Base-by-base conservation (phyloP, 2,888 invertebrate genomes). In the Agrenia bidenticulata region DNA sequence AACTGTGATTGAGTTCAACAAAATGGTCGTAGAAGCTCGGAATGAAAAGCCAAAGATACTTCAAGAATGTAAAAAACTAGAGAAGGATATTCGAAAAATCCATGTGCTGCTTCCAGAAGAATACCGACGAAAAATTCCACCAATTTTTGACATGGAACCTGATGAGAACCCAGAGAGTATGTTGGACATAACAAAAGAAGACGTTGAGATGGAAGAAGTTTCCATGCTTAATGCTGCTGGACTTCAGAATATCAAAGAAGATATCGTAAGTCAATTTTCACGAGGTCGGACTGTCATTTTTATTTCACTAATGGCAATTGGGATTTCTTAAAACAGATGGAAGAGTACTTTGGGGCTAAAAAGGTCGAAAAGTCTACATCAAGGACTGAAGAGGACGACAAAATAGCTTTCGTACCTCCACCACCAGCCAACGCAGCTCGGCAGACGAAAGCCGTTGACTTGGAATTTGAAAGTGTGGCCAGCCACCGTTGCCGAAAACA, bases 71-170 rank as follows among this genome's bases (percentile, higher is more conserved):
- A 73, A 77, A 1, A 63, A 77, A n/a, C 56, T 79, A 9, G 75
- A 77, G 13, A 72, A 77, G 5, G 73, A 84, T 17, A 77, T 88
- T 15, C 69, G 78, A 0, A 79, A 81, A 64, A 84, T 89, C 41
- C 86, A 88, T 2, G 69, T 79, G 0, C 86, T 86, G 77, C 81
- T 89, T 72, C 85, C 87, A 0, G 77, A 79, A 4, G 80, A 80
- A 15, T 71, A 78, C 1, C 80, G 83, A 0, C 84, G 85, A 0
- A 63, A 77, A 0, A 72, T 84, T 37, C 84, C 85, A 0, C 74
- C 77, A 1, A 81, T 86, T 26, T 83, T 84, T 68, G 78, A 81
- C 1, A 73, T 83, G 1, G 86, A 87, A 76, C 85, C 84, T 74
- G 85, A 85, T 0, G 87, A 87, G 61, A 64, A 63, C 9, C 74